Conservation (phyloP, 1,140 invertebrate species). For the Papilio polytes region DNA sequence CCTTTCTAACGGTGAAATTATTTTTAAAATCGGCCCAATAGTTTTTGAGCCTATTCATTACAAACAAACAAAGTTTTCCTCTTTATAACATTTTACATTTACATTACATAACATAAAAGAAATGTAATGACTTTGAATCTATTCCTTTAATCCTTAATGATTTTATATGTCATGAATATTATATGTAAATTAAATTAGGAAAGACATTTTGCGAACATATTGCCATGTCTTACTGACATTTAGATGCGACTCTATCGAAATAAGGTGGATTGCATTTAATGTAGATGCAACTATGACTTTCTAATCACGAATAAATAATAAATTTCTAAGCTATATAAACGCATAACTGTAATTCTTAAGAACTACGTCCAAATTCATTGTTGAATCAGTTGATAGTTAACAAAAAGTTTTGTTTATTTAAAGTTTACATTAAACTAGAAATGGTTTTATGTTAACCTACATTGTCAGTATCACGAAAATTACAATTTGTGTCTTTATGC, state of each 20-base stretch:
- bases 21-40: too few species aligned
- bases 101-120: slow-evolving; percentile 12
- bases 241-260: neutral
- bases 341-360: too few species aligned
- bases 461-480: neutral
- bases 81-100: too few species aligned
- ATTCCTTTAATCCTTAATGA: neutral
- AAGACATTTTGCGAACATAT: neutral
- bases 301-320: neutral
- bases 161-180: neutral
- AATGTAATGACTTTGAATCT: neutral
- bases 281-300: neutral
- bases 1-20: too few species aligned
- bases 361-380: neutral
- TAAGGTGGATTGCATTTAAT: neutral
- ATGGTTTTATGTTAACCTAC: neutral
- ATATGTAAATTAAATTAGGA: slow-evolving; percentile 1
- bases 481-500: neutral
- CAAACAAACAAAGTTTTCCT: too few species aligned
- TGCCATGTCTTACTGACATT: slow-evolving; percentile 1
- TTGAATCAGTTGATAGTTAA: too few species aligned
- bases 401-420: neutral
- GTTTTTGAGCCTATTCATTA: too few species aligned
- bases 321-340: neutral
- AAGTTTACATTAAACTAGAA: neutral